Percentiles rank a stretch among this genome's conserved stretches.
Evolutionary conservation across 2,888 invertebrate species (phyloP).

Genomic region (Pasiphila rectangulata): DNA sequence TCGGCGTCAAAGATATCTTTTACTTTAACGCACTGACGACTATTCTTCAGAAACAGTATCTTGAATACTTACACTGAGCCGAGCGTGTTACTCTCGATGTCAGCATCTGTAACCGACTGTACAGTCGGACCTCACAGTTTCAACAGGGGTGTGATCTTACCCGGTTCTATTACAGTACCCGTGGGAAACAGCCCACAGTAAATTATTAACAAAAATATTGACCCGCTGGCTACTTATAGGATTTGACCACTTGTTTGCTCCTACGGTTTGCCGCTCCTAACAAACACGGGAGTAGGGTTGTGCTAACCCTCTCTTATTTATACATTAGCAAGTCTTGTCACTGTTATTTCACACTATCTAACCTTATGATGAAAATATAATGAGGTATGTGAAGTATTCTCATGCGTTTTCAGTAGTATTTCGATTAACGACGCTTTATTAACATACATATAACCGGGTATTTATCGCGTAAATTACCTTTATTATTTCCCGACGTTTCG

Average conservation of each 20-base stretch:
- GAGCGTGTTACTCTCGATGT: no score
- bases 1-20: no score
- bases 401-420: no score
- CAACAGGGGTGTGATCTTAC: slow-evolving; percentile 61
- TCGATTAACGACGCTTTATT: no score
- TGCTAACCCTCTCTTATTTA: slow-evolving; percentile 20
- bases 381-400: background rate
- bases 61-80: no score
- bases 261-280: slow-evolving; percentile 71
- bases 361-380: background rate
- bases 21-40: no score
- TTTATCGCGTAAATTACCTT: no score
- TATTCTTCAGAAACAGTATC: no score
- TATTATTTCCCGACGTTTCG: no score
- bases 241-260: slow-evolving; percentile 78
- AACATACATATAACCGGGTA: no score
- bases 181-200: slow-evolving; percentile 55
- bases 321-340: slow-evolving; percentile 22
- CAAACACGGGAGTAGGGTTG: slow-evolving; percentile 49
- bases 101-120: no score
- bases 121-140: no score
- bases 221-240: slow-evolving; percentile 79
- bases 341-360: slow-evolving; percentile 6
- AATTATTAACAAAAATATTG: slow-evolving; percentile 81
- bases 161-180: slow-evolving; percentile 55